Conservation (phyloP, 1,140 invertebrate genomes). For the Cherax destructor region DNA sequence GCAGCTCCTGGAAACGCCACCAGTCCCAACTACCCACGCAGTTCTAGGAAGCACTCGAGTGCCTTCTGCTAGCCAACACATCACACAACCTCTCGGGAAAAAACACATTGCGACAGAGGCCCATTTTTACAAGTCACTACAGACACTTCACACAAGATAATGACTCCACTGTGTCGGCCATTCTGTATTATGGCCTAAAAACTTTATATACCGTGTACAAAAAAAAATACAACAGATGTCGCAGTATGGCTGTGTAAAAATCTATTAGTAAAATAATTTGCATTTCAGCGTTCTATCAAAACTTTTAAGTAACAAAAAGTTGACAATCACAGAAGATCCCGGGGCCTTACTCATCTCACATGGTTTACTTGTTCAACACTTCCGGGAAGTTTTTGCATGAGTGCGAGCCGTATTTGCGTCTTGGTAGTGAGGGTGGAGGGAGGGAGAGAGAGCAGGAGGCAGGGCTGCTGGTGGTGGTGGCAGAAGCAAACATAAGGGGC, state of each 20-base stretch:
- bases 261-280: too few species aligned
- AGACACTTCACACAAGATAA: background rate
- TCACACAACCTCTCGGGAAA: too few species aligned
- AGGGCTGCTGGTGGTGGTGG: background rate
- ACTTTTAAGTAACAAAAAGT: background rate
- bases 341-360: background rate
- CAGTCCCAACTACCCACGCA: too few species aligned
- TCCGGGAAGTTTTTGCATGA: conserved; percentile 17
- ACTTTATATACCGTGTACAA: background rate
- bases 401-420: background rate
- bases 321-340: background rate
- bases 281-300: background rate
- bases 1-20: background rate
- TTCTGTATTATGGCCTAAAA: background rate
- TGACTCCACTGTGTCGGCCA: background rate
- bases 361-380: conserved; percentile 7
- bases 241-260: background rate
- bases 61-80: too few species aligned
- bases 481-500: background rate
- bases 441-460: conserved; percentile 12
- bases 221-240: background rate
- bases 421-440: background rate
- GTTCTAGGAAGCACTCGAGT: too few species aligned
- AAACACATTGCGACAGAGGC: too few species aligned
- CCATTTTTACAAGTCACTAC: too few species aligned